Evolutionary conservation across 2,113 vertebrate genomes (phyloP).

Genomic region (Pomatostomus ruficeps): DNA sequence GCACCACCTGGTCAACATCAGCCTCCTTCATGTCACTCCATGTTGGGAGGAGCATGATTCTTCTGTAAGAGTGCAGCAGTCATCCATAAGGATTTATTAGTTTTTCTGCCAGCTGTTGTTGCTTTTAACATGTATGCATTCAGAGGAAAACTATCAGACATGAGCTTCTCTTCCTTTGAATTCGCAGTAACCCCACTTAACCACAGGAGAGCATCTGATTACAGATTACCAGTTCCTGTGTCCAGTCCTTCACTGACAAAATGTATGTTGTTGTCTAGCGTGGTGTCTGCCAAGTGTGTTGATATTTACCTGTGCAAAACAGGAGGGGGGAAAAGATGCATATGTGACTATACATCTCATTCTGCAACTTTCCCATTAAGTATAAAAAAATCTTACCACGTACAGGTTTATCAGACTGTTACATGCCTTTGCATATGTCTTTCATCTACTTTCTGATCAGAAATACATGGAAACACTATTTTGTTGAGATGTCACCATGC

Average conservation of each 20-base stretch:
- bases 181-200: neutral
- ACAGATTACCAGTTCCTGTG: neutral
- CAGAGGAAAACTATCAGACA: neutral
- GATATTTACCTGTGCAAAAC: neutral
- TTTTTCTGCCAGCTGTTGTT: neutral
- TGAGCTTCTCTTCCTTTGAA: neutral
- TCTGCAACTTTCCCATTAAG: neutral
- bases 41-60: neutral
- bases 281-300: neutral
- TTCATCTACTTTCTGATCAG: neutral
- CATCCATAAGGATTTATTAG: fast-evolving
- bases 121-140: neutral
- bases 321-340: fast-evolving
- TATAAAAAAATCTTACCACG: neutral
- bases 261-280: neutral
- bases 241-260: neutral
- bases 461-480: neutral
- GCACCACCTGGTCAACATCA: fast-evolving
- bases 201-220: slow-evolving; percentile 21
- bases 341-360: neutral
- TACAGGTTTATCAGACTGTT: neutral
- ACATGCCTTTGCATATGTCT: neutral
- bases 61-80: neutral
- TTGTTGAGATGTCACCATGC: neutral
- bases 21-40: fast-evolving